phyloP scores from a whole-genome alignment of 92 coral and sea anemone genomes.

The Muricea muricata region DNA sequence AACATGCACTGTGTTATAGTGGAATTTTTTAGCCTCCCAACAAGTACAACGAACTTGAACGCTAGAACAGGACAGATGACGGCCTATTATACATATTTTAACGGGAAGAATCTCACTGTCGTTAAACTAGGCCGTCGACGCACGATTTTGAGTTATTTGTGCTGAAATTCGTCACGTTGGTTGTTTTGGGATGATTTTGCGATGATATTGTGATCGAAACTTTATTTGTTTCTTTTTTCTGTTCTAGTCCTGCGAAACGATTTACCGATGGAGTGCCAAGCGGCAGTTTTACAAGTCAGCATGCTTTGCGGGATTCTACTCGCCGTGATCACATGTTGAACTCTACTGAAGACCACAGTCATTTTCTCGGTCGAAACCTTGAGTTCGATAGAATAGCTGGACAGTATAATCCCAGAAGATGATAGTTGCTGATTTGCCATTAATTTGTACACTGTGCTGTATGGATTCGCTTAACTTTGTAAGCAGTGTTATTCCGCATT shows the following conservation, averaged over 20 bases:
- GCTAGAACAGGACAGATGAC: conserved; percentile 22
- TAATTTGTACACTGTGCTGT: background rate
- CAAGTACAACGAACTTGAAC: conserved; percentile 19
- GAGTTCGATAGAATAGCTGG: conserved; percentile 11
- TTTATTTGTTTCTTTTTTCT: background rate
- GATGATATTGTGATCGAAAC: background rate
- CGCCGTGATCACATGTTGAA: conserved; percentile 2
- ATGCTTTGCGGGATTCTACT: conserved; percentile 1
- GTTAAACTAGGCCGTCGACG: too few relatives aligned
- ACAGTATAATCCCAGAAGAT: conserved; percentile 15
- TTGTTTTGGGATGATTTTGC: too few relatives aligned
- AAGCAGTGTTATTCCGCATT: too few relatives aligned
- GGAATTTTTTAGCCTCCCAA: conserved; percentile 31
- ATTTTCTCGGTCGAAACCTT: background rate
- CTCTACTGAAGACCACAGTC: conserved; percentile 2
- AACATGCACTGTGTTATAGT: conserved; percentile 14
- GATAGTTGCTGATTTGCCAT: background rate
- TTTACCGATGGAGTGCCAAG: conserved; percentile 18
- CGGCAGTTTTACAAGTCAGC: conserved; percentile 25
- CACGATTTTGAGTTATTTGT: too few relatives aligned
- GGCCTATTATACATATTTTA: too few relatives aligned
- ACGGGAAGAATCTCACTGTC: too few relatives aligned
- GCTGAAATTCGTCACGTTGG: too few relatives aligned
- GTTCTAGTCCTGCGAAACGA: conserved; percentile 22
- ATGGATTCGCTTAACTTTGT: background rate